Evolutionary conservation across 2,888 invertebrate species (phyloP).

Genomic region (Himalopsyche kuldschensis): DNA sequence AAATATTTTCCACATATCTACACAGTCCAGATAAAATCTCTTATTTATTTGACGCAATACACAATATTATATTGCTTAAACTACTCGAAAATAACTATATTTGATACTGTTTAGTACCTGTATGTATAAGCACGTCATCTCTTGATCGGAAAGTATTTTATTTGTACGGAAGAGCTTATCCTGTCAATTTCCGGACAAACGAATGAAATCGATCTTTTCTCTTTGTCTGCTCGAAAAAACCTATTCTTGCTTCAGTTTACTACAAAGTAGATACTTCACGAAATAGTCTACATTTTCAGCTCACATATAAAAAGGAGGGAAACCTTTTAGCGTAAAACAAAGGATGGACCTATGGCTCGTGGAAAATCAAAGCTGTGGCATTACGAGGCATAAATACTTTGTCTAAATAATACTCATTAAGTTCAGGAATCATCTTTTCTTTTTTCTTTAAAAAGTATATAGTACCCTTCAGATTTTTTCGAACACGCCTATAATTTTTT

Average conservation of each 20-base stretch:
- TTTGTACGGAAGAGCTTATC: constrained; percentile 27
- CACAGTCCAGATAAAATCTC: too few relatives aligned
- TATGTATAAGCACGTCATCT: neutral
- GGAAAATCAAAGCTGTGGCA: neutral
- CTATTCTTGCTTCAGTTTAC: constrained; percentile 7
- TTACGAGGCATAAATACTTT: neutral
- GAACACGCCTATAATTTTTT: too few relatives aligned
- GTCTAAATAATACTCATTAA: neutral
- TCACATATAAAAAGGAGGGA: neutral
- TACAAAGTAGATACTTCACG: neutral
- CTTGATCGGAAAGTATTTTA: constrained; percentile 14
- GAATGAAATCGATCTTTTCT: constrained; percentile 28
- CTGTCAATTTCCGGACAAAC: constrained; percentile 34
- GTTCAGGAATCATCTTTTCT: neutral
- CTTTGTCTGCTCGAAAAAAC: constrained; percentile 12
- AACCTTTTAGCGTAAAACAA: constrained; percentile 8
- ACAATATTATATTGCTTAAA: too few relatives aligned
- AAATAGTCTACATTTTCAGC: neutral
- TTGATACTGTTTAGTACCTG: neutral
- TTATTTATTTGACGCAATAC: too few relatives aligned
- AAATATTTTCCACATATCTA: too few relatives aligned
- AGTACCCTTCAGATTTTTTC: too few relatives aligned
- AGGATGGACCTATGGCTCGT: neutral
- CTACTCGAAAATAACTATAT: too few relatives aligned
- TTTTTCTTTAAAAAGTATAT: too few relatives aligned